Evolutionary conservation across 2,113 vertebrate genomes (phyloP), one percentile per base, ranked within the genome.

Genomic region (Gasterosteus nipponicus): DNA sequence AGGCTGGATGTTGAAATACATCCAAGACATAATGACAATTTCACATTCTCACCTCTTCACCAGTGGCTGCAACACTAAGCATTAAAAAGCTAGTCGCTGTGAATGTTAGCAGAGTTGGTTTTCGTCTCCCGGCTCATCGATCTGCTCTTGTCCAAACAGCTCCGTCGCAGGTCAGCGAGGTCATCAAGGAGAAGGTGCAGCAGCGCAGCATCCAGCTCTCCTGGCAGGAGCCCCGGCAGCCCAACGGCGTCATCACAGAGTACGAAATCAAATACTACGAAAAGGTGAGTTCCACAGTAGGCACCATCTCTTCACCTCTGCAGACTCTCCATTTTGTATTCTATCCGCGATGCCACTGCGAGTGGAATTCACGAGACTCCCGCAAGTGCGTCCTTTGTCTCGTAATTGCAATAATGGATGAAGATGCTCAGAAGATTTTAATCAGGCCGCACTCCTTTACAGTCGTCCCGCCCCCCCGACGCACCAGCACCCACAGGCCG

Each of bases 221-320:
- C 91, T 99, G 98, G 98, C 97, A 98, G 94, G 96, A 99, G 80
- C 98, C 98, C 0, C 96, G 98, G 73, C 97, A 98, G 87, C 97
- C 97, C 94, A 99, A 99, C 69, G 98, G 98, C 81, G 96, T 98
- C 96, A 98, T 99, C 95, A 99, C 96, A 0, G 98, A 99, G 89
- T 99, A 99, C 77, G 98, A 99, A 92, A 98, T 99, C 94, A 99
- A 99, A 93, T 99, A 99, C 93, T 99, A 98, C 47, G 97, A 99
- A 92, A 99, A 99, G 92, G 98, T 99, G 94, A 95, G 96, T 93
- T n/a, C 12, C 89, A 88, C 78, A 39, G 3, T 33, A 26, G 22
- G 22, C 22, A 26, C 22, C 22, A 26, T 26, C 22, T 26, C 22
- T 60, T 65, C 56, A 49, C 63, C 47, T 85, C 59, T 68, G 42